phyloP scores from a whole-genome alignment of 2,888 invertebrate species.

The Lochmaea capreae region DNA sequence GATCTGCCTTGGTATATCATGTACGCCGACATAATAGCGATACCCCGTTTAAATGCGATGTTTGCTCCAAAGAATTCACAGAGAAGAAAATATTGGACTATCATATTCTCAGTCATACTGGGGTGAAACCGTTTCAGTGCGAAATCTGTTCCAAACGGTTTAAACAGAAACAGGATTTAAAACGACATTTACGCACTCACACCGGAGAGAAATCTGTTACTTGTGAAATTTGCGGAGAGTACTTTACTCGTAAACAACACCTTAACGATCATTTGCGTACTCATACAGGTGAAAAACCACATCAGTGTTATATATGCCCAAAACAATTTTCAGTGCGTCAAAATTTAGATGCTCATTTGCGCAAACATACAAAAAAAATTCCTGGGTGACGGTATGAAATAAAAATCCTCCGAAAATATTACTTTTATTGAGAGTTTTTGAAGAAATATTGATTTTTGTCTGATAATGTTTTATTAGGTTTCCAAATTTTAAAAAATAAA shows the following conservation, averaged over 20 bases:
- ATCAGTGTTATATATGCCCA: background rate
- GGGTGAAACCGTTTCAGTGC: background rate
- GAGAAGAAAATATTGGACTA: constrained; percentile 2
- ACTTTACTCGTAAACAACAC: background rate
- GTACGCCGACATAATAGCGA: background rate
- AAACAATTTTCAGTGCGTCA: background rate
- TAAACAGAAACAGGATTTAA: background rate
- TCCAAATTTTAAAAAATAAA: no score
- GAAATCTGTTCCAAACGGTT: background rate
- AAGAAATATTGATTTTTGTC: background rate
- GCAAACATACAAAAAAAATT: background rate
- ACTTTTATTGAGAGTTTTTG: background rate
- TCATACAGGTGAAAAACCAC: background rate
- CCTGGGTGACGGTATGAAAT: background rate
- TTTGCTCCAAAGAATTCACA: background rate
- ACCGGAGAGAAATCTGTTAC: background rate
- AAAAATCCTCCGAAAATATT: background rate
- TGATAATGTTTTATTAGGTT: no score
- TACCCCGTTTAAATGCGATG: background rate
- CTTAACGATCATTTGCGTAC: background rate
- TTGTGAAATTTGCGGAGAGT: background rate
- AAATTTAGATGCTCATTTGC: background rate
- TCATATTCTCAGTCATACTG: background rate
- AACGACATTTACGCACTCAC: background rate
- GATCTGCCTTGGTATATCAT: background rate